Evolutionary conservation across 2,888 invertebrate species (phyloP), one percentile per base, ranked within the genome.

Genomic region (Parnassius smintheus): DNA sequence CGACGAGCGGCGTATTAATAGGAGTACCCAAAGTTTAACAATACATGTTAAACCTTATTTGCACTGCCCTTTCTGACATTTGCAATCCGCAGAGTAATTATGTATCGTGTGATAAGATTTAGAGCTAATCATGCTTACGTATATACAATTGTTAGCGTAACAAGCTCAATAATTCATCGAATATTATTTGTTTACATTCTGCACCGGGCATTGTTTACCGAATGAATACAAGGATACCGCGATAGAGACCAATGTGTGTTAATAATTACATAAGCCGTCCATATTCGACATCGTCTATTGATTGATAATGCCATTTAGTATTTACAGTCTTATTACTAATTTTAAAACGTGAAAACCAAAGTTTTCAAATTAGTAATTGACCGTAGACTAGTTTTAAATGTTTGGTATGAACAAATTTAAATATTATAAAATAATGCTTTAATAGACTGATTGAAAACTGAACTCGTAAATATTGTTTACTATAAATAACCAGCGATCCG

Each of bases 211-310:
- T 78, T 90, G 88, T 90, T 88, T 88, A 83, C 74, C 69, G 75
- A 83, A 83, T 81, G 83, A 83, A 84, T 83, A 87, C 87, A 88
- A 87, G 87, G 86, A 86, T 84, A 78, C 81, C 79, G 75, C 83
- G 83, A 85, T 84, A 84, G 79, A 86, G 83, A 80, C 76, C 78
- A 72, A 65, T 88, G 84, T 88, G 79, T 89, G 85, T 83, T 85
- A 89, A 89, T 88, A 90, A 88, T 88, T 89, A 86, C 88, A 86
- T 85, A 82, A 83, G 81, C 72, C 76, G 75, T 75, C 74, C 74
- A 81, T 80, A 80, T 80, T 76, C 75, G 71, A 68, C 70, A 69
- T 76, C 80, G 83, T 85, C 79, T 83, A 83, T 83, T 77, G 80
- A 76, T 75, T 76, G 75, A 80, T 72, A 72, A 66, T 64, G 76